Conservation (phyloP, 2,113 vertebrate genomes). For the Henicopernis longicauda region DNA sequence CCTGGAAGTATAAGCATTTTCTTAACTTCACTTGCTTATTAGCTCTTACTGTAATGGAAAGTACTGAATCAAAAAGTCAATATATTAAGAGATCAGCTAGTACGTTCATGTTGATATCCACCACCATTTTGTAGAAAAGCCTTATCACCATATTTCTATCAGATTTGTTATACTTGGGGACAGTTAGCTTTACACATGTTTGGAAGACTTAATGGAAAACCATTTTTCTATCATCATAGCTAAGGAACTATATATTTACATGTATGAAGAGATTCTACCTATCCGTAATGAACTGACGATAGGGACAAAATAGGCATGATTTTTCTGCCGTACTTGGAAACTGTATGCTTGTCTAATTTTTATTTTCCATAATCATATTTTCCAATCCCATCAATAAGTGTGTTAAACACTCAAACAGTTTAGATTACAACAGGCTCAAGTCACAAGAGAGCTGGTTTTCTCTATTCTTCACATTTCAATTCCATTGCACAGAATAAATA, state of each 20-base stretch:
- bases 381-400: not conserved
- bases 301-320: not conserved
- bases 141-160: not conserved
- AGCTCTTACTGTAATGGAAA: not conserved
- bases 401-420: not conserved
- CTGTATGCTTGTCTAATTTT: not conserved
- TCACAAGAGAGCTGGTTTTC: not conserved
- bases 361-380: not conserved
- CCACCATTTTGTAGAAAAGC: not conserved
- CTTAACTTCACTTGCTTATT: not conserved
- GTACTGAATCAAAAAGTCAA: not conserved
- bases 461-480: not conserved
- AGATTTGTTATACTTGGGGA: not conserved
- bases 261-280: accelerated
- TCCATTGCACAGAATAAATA: not conserved
- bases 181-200: not conserved
- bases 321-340: not conserved
- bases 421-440: not conserved
- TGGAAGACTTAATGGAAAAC: not conserved
- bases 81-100: not conserved
- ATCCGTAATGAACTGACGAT: not conserved
- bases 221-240: not conserved
- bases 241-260: not conserved
- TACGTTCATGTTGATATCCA: not conserved
- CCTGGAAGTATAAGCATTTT: accelerated